Conservation (phyloP, 2,797 vertebrate genomes). For the Helarctos malayanus region DNA sequence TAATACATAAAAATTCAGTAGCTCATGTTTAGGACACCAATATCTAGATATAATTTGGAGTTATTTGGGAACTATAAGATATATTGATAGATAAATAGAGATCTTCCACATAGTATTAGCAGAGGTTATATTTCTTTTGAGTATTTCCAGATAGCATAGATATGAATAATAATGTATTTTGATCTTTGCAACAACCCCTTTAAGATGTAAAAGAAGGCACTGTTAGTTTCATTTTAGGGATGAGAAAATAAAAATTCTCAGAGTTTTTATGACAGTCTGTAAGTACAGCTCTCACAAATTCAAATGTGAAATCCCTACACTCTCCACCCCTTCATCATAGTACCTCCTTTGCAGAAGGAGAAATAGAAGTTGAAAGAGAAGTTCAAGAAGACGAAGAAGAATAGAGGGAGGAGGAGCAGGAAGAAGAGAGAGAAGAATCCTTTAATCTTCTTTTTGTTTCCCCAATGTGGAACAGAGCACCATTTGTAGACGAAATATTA, state of each 20-base stretch:
- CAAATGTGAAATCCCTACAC: not conserved
- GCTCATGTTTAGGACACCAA: not conserved
- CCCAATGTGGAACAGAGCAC: not conserved
- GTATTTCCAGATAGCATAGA: not conserved
- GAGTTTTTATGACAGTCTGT: not conserved
- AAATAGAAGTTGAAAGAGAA: not conserved
- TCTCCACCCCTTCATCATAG: not conserved
- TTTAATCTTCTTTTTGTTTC: not conserved
- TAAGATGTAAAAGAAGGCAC: not conserved
- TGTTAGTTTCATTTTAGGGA: not conserved
- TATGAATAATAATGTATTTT: not conserved
- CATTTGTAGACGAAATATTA: not conserved
- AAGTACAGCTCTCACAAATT: not conserved
- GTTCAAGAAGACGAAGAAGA: not conserved
- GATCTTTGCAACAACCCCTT: not conserved
- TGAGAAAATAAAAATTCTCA: not conserved
- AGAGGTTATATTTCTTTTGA: not conserved
- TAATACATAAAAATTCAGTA: conserved; percentile 34
- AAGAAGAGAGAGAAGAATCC: not conserved
- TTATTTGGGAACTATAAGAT: not conserved
- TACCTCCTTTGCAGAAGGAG: not conserved
- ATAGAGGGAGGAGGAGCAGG: too few relatives aligned
- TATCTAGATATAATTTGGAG: not conserved
- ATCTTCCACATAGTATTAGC: not conserved
- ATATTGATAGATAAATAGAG: not conserved